A percentile compares a stretch with the other conserved stretches of the same genome.
Conservation (phyloP, 2,113 vertebrate species). For the Sceloporus tristichus region DNA sequence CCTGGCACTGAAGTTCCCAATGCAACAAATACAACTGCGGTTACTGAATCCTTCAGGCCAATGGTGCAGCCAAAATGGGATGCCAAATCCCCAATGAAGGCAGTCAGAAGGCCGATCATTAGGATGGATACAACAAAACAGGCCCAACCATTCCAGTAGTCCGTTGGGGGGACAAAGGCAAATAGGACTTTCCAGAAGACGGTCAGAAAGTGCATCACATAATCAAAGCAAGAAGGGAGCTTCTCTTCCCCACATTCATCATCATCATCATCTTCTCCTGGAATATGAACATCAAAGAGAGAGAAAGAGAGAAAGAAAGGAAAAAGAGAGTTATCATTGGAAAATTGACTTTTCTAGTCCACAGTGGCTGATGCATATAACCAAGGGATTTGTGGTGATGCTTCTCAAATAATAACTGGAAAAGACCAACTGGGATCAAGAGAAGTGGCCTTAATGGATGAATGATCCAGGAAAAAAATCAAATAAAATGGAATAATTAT, state of each 20-base stretch:
- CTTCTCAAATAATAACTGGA: background rate
- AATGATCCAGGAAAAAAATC: background rate
- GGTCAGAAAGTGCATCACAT: conserved; percentile 97
- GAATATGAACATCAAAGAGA: conserved; percentile 23
- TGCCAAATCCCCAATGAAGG: conserved; percentile 93
- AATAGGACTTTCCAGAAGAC: conserved; percentile 98
- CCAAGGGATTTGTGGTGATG: background rate
- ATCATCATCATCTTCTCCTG: conserved; percentile 88
- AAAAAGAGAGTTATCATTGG: background rate
- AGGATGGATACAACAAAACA: conserved; percentile 93
- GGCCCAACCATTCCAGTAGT: conserved; percentile 97
- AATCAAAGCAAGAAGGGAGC: conserved; percentile 93
- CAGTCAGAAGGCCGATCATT: conserved; percentile 93
- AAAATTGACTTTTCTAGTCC: background rate
- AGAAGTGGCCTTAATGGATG: background rate
- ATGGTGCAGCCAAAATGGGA: conserved; percentile 98
- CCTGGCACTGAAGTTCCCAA: conserved; percentile 96
- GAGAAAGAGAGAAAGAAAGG: too few relatives aligned
- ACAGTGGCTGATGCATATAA: background rate
- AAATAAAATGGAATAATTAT: too few relatives aligned
- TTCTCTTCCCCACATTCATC: conserved; percentile 91
- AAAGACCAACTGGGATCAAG: background rate
- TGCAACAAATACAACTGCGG: conserved; percentile 94
- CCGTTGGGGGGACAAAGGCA: conserved; percentile 95
- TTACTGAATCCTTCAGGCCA: conserved; percentile 96